Conservation (phyloP, 2,888 invertebrate genomes). For the Blastobasis adustella region DNA sequence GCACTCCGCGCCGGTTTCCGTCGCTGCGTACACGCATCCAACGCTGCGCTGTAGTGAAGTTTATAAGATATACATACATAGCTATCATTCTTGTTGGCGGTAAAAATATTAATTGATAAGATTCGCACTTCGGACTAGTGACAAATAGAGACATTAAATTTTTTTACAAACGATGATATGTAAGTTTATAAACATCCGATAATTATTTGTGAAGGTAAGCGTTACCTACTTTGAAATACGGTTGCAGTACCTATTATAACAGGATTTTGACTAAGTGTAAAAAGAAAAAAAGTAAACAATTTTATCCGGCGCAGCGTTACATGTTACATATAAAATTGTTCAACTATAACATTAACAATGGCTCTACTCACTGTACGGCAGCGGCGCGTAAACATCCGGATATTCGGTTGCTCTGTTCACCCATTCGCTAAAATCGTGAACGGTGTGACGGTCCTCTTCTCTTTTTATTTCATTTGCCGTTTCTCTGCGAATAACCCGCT, state of each 20-base stretch:
- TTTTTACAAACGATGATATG: no score
- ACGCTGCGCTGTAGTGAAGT: no score
- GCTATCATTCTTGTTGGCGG: no score
- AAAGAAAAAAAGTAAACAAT: conserved; percentile 2
- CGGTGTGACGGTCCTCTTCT: conserved; percentile 49
- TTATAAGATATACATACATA: no score
- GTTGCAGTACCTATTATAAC: no score
- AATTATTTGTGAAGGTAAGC: no score
- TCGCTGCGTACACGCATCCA: conserved; percentile 5
- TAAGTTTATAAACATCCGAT: no score
- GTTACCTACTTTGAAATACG: no score
- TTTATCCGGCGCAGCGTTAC: conserved; percentile 8
- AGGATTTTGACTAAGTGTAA: no score
- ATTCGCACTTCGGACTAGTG: no score
- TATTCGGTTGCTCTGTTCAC: conserved; percentile 71
- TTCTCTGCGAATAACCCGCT: conserved; percentile 15
- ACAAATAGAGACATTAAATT: no score
- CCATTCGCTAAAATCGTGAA: conserved; percentile 58
- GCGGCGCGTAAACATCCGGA: conserved; percentile 84
- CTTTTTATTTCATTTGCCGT: conserved; percentile 28
- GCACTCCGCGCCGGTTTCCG: conserved; percentile 19
- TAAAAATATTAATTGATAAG: no score
- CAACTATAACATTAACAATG: conserved; percentile 9
- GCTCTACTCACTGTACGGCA: conserved; percentile 83
- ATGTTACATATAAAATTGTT: conserved; percentile 12